Percentiles rank a stretch among this genome's conserved stretches.
These are phyloP conservation scores for Echinarachnius parma DNA, from an alignment of 53 echinoderm and acorn worm genomes.

Conservation along the genomic window DNA sequence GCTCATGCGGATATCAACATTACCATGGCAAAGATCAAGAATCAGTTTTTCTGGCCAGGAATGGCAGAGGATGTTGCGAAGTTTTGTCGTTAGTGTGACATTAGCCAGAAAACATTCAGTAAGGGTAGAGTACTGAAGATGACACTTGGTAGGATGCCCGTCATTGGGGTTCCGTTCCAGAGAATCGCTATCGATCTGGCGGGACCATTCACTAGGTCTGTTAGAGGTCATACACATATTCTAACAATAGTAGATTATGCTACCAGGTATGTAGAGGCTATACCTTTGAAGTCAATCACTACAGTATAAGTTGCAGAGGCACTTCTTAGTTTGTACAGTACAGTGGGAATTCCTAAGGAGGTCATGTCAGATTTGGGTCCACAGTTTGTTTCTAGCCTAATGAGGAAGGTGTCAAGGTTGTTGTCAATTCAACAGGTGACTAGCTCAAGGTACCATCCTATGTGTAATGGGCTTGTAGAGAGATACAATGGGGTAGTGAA, in stretches of 20 bases:
- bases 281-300: constrained; percentile 41
- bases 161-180: constrained; percentile 46
- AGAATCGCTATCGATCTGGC: constrained; percentile 49
- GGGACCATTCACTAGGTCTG: constrained; percentile 42
- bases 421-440: constrained; percentile 20
- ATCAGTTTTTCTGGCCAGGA: constrained; percentile 24
- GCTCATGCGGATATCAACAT: constrained; percentile 8
- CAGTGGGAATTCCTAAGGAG: constrained; percentile 43
- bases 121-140: constrained; percentile 46
- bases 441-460: constrained; percentile 25
- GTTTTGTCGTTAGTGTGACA: constrained; percentile 12
- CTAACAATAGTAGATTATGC: constrained; percentile 47
- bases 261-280: constrained; percentile 31
- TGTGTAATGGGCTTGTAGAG: constrained; percentile 35
- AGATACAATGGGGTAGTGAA: constrained; percentile 33
- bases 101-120: constrained; percentile 31
- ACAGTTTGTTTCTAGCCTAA: constrained; percentile 50
- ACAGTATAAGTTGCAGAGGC: constrained; percentile 53
- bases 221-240: constrained; percentile 42
- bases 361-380: constrained; percentile 46
- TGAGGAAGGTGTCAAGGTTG: constrained; percentile 19
- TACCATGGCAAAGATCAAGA: not conserved
- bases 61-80: constrained; percentile 19
- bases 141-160: constrained; percentile 45
- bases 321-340: constrained; percentile 37